Evolutionary conservation across 2,113 vertebrate genomes (phyloP).

Genomic region (Sinocyclocheilus rhinocerous): DNA sequence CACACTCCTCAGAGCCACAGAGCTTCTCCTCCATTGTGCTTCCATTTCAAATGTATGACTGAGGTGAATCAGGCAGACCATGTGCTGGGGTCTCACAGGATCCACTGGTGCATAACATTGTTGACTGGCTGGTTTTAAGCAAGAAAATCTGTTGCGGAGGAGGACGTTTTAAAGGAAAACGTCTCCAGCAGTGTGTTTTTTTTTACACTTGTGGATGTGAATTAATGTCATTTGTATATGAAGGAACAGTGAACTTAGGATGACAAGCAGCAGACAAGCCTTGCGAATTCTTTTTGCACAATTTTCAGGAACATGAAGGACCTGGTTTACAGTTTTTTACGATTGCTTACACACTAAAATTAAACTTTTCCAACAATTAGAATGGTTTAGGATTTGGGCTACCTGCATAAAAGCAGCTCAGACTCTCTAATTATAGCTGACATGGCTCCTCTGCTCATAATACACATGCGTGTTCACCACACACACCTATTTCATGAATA

Average conservation of each 20-base stretch:
- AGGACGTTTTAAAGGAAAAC: neutral
- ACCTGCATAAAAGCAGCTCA: conserved; percentile 44
- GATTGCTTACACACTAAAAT: no score
- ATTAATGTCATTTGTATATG: conserved; percentile 41
- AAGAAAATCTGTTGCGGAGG: neutral
- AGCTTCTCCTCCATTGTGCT: conserved; percentile 8
- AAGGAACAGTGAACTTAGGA: conserved; percentile 37
- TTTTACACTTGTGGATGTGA: conserved; percentile 42
- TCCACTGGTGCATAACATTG: conserved; percentile 7
- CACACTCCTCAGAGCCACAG: conserved; percentile 23
- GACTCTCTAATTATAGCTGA: conserved; percentile 40
- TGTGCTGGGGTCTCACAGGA: conserved; percentile 22
- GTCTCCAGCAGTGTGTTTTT: conserved; percentile 25
- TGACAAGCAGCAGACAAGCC: conserved; percentile 51
- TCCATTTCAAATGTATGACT: conserved; percentile 15
- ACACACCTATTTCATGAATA: conserved; percentile 37
- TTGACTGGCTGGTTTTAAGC: neutral
- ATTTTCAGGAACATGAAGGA: conserved; percentile 31
- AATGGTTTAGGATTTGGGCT: conserved; percentile 36
- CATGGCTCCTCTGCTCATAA: conserved; percentile 12
- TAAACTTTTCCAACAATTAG: no score
- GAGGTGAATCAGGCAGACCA: conserved; percentile 26
- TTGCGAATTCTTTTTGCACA: conserved; percentile 37
- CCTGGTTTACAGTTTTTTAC: conserved; percentile 46
- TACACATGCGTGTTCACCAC: conserved; percentile 9